phyloP scores from a whole-genome alignment of 2,888 invertebrate species.

The Cantharis lateralis region DNA sequence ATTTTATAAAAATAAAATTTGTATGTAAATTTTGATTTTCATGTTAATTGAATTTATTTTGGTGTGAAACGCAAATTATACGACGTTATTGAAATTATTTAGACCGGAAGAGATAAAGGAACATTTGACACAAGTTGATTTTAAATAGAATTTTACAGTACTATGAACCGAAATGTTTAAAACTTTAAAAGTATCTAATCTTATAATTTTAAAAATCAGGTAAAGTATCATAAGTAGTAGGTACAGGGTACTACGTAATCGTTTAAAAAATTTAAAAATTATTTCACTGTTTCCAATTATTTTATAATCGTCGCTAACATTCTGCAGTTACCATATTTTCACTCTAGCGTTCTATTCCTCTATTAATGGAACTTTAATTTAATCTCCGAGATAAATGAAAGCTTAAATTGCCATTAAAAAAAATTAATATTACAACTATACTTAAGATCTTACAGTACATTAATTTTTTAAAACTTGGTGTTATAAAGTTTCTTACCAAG shows the following conservation, averaged over 20 bases:
- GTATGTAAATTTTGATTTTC: background rate
- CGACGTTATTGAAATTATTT: background rate
- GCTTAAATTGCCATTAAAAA: conserved; percentile 12
- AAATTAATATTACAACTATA: conserved; percentile 22
- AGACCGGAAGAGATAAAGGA: conserved; percentile 3
- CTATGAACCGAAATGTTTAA: background rate
- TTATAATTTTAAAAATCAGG: background rate
- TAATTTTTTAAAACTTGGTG: conserved; percentile 25
- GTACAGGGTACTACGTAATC: background rate
- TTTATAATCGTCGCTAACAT: background rate
- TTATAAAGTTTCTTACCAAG: conserved; percentile 3
- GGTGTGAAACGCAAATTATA: background rate
- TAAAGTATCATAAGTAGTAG: background rate
- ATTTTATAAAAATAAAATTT: background rate
- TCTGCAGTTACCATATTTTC: background rate
- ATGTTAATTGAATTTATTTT: background rate
- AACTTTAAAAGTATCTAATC: background rate
- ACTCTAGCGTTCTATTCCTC: background rate
- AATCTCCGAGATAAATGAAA: conserved; percentile 10
- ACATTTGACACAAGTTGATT: background rate
- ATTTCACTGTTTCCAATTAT: background rate
- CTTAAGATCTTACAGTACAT: conserved; percentile 28
- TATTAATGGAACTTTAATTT: conserved; percentile 8
- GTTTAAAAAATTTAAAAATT: background rate
- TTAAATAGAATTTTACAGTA: background rate